Percentiles rank a stretch among this genome's conserved stretches.
phyloP scores from a whole-genome alignment of 1,140 invertebrate genomes.

The Zaprionus taronus region DNA sequence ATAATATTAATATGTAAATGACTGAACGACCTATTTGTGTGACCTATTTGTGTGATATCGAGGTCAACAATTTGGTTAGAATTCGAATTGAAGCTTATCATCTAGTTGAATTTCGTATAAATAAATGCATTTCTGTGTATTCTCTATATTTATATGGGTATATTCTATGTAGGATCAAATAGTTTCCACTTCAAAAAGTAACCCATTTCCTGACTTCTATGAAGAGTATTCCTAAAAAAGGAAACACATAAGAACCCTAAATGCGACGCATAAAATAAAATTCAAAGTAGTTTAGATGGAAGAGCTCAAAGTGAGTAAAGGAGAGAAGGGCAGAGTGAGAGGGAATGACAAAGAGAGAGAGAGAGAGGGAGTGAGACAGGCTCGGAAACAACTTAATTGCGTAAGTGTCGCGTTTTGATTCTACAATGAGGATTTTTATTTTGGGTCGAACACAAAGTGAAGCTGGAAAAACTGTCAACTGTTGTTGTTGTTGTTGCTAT shows the following conservation, averaged over 20 bases:
- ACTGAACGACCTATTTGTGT: too few relatives aligned
- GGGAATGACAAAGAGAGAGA: constrained; percentile 8
- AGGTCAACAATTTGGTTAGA: too few relatives aligned
- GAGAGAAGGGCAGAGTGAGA: constrained; percentile 17
- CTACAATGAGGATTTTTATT: constrained; percentile 47
- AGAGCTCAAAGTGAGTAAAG: constrained; percentile 25
- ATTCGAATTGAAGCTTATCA: too few relatives aligned
- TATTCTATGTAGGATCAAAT: neutral
- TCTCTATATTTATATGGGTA: too few relatives aligned
- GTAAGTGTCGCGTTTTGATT: constrained; percentile 75
- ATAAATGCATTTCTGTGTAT: too few relatives aligned
- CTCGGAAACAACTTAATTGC: constrained; percentile 71
- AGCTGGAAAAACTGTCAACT: constrained; percentile 33
- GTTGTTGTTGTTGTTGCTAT: constrained; percentile 9
- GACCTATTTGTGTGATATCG: too few relatives aligned
- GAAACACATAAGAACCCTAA: constrained; percentile 41
- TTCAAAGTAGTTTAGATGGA: constrained; percentile 69
- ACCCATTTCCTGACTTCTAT: neutral
- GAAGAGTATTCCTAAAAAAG: constrained; percentile 1
- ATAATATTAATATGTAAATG: too few relatives aligned
- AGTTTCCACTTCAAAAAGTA: neutral
- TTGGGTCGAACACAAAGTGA: neutral
- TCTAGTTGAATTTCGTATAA: accelerated
- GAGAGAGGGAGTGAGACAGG: constrained; percentile 17
- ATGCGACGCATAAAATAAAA: constrained; percentile 63